Conservation (phyloP, 2,797 vertebrate genomes). For the Salmo trutta region DNA sequence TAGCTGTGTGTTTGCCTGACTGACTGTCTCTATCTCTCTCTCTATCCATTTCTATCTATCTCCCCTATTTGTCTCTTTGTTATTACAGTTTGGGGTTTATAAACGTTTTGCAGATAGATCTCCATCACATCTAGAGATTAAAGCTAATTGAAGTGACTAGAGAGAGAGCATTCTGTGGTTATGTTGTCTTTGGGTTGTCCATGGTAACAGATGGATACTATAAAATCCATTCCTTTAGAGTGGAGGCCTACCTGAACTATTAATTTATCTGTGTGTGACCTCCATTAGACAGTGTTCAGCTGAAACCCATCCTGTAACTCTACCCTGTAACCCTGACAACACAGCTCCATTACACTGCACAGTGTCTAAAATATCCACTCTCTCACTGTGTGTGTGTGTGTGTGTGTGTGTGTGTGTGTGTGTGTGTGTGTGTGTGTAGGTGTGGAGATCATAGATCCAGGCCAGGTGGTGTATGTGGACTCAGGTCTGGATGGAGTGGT, state of each 20-base stretch:
- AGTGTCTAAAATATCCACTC: neutral
- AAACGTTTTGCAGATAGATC: neutral
- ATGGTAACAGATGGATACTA: no score
- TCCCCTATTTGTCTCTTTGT: neutral
- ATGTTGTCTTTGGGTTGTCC: neutral
- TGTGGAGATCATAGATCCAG: slow-evolving; percentile 59
- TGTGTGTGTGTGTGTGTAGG: neutral
- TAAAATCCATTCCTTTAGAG: neutral
- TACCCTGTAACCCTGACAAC: slow-evolving; percentile 38
- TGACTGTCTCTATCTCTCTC: neutral
- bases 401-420: slow-evolving; percentile 36
- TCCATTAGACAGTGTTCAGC: slow-evolving; percentile 17
- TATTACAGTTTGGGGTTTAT: neutral
- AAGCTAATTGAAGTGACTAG: neutral
- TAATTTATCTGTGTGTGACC: slow-evolving; percentile 17
- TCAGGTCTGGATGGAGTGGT: slow-evolving; percentile 74
- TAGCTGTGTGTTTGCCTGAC: no score
- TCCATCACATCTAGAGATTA: neutral
- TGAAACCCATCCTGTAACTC: slow-evolving; percentile 63
- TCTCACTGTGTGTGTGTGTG: neutral
- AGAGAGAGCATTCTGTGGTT: neutral
- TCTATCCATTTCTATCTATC: neutral
- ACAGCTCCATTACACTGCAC: neutral
- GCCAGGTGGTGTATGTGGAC: slow-evolving; percentile 70
- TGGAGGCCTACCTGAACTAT: neutral